A percentile compares a stretch with the other conserved stretches of the same genome.
Evolutionary conservation across 2,113 vertebrate species (phyloP).

Genomic region (Actenoides lindsayi): DNA sequence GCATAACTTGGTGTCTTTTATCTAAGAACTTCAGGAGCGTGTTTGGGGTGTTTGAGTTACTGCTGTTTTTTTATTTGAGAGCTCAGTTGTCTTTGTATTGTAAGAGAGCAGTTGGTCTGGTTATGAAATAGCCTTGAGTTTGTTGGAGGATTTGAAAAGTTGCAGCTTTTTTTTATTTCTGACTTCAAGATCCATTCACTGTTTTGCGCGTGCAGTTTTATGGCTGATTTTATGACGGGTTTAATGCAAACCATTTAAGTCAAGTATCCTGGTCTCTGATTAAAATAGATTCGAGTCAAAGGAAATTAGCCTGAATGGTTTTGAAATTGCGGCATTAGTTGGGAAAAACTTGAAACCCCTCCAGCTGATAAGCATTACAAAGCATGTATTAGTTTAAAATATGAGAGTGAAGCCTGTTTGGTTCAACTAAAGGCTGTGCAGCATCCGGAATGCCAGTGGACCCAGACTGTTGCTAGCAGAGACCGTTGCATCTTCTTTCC

Average conservation of each 20-base stretch:
- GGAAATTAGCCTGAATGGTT: constrained; percentile 79
- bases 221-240: constrained; percentile 69
- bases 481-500: background rate
- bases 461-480: background rate
- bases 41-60: background rate
- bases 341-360: constrained; percentile 58
- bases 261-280: constrained; percentile 73
- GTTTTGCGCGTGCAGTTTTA: constrained; percentile 36
- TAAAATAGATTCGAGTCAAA: constrained; percentile 76
- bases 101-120: background rate
- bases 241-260: constrained; percentile 75
- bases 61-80: background rate
- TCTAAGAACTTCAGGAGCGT: background rate
- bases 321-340: constrained; percentile 74
- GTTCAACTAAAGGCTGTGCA: constrained; percentile 33
- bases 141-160: constrained; percentile 17
- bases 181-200: background rate
- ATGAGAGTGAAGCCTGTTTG: constrained; percentile 31
- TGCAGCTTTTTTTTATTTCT: background rate
- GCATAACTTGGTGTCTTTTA: background rate
- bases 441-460: background rate
- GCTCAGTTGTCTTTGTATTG: background rate
- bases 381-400: constrained; percentile 62
- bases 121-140: background rate
- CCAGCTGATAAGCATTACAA: constrained; percentile 69